phyloP scores from a whole-genome alignment of 1,140 invertebrate genomes.

The Aethina tumida region DNA sequence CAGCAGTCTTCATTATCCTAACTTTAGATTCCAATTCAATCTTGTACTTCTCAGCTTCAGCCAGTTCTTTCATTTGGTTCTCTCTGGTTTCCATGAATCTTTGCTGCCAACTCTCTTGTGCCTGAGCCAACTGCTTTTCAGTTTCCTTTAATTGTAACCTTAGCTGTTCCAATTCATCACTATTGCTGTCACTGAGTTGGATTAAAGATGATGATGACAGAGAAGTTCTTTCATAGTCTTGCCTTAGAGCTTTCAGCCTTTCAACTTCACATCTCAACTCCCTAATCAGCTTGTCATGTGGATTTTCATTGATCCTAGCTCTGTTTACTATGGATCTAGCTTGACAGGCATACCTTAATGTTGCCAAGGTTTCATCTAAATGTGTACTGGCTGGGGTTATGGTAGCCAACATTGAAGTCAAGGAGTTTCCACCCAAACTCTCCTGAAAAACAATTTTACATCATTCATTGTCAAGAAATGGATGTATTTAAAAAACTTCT shows the following conservation, averaged over 20 bases:
- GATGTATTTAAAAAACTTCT: conserved; percentile 10
- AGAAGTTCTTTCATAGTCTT: conserved; percentile 43
- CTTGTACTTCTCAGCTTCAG: conserved; percentile 47
- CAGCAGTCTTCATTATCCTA: conserved; percentile 29
- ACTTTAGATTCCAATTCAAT: conserved; percentile 42
- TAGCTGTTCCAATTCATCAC: conserved; percentile 38
- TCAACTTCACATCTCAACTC: conserved; percentile 60
- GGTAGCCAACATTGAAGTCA: conserved; percentile 59
- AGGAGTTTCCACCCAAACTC: conserved; percentile 55
- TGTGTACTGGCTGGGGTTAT: conserved; percentile 68
- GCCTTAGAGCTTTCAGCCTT: conserved; percentile 44
- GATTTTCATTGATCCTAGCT: conserved; percentile 69
- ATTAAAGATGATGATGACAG: conserved; percentile 24
- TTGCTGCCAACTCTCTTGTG: conserved; percentile 49
- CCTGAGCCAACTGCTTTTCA: conserved; percentile 43
- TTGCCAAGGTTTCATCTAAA: conserved; percentile 73
- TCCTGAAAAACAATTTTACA: conserved; percentile 37
- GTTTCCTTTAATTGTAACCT: conserved; percentile 49
- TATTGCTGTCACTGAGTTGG: conserved; percentile 28
- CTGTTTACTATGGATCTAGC: conserved; percentile 82
- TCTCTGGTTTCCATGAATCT: conserved; percentile 31
- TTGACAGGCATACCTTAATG: conserved; percentile 76
- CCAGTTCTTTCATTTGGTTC: conserved; percentile 37
- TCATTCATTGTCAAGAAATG: not conserved
- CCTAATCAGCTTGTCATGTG: conserved; percentile 52